phyloP scores from a whole-genome alignment of 1,140 invertebrate genomes.

The Calephelis virginiensis region DNA sequence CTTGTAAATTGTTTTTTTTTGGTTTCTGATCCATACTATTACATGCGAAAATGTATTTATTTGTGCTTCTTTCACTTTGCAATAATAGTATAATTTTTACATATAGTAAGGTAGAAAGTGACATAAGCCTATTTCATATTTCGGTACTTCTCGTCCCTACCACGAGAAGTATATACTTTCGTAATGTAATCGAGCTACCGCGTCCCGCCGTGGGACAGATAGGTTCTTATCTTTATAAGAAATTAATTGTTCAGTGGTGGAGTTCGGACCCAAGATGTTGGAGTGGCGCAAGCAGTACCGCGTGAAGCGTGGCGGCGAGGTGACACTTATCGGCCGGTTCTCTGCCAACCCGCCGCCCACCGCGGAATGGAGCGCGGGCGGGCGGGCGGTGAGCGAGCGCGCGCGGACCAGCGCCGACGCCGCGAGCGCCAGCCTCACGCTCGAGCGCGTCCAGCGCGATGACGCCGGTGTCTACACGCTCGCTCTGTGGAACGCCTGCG shows the following conservation, averaged over 20 bases:
- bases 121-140: too few relatives aligned
- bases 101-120: too few relatives aligned
- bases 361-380: constrained; percentile 85
- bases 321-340: constrained; percentile 86
- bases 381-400: neutral
- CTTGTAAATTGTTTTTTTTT: too few relatives aligned
- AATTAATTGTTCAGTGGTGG: constrained; percentile 75
- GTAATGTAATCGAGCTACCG: too few relatives aligned
- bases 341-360: constrained; percentile 84
- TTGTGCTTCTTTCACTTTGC: too few relatives aligned
- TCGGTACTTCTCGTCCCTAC: too few relatives aligned
- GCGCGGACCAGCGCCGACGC: neutral
- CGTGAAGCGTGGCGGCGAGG: constrained; percentile 84
- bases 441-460: constrained; percentile 52
- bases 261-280: constrained; percentile 83
- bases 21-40: too few relatives aligned
- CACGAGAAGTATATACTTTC: too few relatives aligned
- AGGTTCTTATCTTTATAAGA: too few relatives aligned
- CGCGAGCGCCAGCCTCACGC: neutral
- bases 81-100: too few relatives aligned
- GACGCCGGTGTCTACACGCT: neutral
- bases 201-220: too few relatives aligned
- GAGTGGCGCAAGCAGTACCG: constrained; percentile 83
- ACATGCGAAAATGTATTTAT: too few relatives aligned
- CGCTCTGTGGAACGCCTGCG: constrained; percentile 82